Evolutionary conservation across 2,797 vertebrate genomes (phyloP).

Genomic region (Aldrovandia affinis): DNA sequence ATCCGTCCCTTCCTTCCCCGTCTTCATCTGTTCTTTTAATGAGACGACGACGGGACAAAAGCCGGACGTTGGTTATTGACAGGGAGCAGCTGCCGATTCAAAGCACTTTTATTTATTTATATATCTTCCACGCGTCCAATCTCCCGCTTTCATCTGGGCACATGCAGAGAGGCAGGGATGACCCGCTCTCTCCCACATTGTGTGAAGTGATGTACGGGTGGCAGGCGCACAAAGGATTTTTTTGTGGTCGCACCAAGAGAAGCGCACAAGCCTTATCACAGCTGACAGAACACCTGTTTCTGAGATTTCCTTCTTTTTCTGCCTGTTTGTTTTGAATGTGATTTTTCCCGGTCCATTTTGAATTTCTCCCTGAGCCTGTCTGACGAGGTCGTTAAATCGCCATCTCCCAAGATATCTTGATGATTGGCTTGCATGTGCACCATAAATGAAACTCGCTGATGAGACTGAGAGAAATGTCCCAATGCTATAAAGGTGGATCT

Average conservation of each 20-base stretch:
- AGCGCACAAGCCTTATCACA: background rate
- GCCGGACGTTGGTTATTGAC: background rate
- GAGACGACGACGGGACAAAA: background rate
- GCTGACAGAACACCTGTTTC: conserved; percentile 18
- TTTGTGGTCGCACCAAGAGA: background rate
- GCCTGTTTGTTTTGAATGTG: no score
- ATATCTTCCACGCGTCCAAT: background rate
- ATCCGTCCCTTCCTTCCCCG: no score
- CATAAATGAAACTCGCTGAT: background rate
- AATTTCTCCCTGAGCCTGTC: background rate
- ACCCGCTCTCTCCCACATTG: background rate
- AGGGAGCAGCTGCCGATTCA: conserved; percentile 12
- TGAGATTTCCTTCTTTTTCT: background rate
- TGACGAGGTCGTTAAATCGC: background rate
- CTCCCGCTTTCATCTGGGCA: background rate
- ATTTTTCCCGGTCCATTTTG: background rate
- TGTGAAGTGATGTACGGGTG: conserved; percentile 7
- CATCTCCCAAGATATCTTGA: background rate
- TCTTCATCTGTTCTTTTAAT: no score
- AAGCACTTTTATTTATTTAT: conserved; percentile 10
- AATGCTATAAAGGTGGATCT: background rate
- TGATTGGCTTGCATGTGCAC: background rate
- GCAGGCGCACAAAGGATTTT: background rate
- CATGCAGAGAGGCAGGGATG: background rate
- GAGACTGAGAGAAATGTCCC: background rate